These are phyloP conservation scores for Diaprepes abbreviatus DNA, from an alignment of 2,888 invertebrate genomes.

Conservation along the genomic window DNA sequence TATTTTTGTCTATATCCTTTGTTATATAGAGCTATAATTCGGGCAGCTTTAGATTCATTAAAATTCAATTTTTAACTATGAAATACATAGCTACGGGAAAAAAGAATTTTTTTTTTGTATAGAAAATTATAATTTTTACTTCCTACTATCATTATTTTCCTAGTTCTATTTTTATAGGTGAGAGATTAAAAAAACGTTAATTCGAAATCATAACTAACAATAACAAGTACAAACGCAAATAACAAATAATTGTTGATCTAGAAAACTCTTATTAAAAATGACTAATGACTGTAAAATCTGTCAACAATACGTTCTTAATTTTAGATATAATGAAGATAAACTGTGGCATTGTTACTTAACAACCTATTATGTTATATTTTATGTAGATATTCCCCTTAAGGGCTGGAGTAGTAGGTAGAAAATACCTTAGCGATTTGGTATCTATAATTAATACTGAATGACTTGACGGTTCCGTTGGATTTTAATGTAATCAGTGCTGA, in stretches of 20 bases:
- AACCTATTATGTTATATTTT: slow-evolving; percentile 24
- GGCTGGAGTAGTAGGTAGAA: slow-evolving; percentile 23
- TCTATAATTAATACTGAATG: slow-evolving; percentile 20
- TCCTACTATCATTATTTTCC: too few relatives aligned
- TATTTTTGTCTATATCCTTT: too few relatives aligned
- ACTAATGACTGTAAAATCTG: slow-evolving; percentile 30
- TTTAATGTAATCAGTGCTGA: background rate
- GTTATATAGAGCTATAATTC: too few relatives aligned
- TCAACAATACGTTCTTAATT: slow-evolving; percentile 34
- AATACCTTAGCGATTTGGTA: slow-evolving; percentile 21
- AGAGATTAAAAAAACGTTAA: too few relatives aligned
- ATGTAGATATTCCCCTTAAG: slow-evolving; percentile 18
- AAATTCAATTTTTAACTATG: too few relatives aligned
- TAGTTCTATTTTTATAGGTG: too few relatives aligned
- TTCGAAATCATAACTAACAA: too few relatives aligned
- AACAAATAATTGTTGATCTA: background rate
- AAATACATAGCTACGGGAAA: too few relatives aligned
- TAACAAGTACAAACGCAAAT: too few relatives aligned
- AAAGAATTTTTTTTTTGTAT: too few relatives aligned
- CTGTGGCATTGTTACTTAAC: slow-evolving; percentile 24
- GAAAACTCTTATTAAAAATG: slow-evolving; percentile 13
- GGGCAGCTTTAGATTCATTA: too few relatives aligned
- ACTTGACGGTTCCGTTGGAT: background rate
- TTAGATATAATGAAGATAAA: slow-evolving; percentile 27
- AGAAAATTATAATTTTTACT: too few relatives aligned